phyloP scores from a whole-genome alignment of 2,888 invertebrate genomes.

The Amphimallon solstitiale region DNA sequence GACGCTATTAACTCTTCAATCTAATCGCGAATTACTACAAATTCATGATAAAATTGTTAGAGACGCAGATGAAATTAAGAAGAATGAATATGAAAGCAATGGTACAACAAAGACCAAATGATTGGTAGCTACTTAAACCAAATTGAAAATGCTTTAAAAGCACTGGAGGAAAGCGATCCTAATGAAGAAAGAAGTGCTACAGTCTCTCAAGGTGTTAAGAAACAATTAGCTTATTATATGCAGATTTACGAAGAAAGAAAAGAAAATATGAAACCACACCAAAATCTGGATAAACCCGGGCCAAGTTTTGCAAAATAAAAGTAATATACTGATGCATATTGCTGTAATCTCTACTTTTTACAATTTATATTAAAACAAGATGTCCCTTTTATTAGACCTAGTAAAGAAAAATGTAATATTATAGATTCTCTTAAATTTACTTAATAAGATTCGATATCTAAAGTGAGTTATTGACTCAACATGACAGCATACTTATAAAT shows the following conservation, averaged over 20 bases:
- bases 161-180: not conserved
- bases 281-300: not conserved
- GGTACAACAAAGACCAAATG: not conserved
- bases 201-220: slow-evolving; percentile 4
- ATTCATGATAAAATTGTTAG: not conserved
- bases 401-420: too few relatives aligned
- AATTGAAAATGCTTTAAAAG: not conserved
- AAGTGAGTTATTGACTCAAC: too few relatives aligned
- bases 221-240: slow-evolving; percentile 1
- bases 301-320: not conserved
- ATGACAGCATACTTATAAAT: too few relatives aligned
- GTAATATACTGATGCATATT: not conserved
- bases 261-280: not conserved
- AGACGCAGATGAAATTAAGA: not conserved
- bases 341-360: too few relatives aligned
- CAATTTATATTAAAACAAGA: too few relatives aligned
- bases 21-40: not conserved
- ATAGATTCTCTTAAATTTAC: too few relatives aligned
- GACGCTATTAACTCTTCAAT: too few relatives aligned
- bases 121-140: not conserved
- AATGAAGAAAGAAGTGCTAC: not conserved
- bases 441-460: too few relatives aligned
- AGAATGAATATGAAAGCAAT: not conserved
- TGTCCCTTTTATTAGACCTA: too few relatives aligned
- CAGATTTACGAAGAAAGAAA: not conserved